These are phyloP conservation scores for Pecten maximus DNA, from an alignment of 2,888 invertebrate species.

Conservation along the genomic window DNA sequence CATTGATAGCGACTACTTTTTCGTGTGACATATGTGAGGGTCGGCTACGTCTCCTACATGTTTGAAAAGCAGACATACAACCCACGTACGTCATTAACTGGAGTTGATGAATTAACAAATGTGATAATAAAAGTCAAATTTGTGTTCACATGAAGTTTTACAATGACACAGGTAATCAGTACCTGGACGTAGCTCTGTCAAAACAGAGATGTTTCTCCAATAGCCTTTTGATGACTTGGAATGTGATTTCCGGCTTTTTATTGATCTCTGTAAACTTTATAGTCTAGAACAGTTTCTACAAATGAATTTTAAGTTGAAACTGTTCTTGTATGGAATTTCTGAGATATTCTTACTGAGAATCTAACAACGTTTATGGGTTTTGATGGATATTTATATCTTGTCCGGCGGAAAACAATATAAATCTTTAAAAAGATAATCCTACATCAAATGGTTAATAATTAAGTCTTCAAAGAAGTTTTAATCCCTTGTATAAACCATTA, in stretches of 20 bases:
- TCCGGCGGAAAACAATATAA: not conserved
- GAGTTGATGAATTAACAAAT: not conserved
- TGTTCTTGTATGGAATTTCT: not conserved
- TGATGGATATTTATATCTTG: not conserved
- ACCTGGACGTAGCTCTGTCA: not conserved
- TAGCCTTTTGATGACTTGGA: slow-evolving; percentile 9
- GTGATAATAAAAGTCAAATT: not conserved
- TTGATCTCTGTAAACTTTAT: not conserved
- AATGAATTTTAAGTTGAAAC: not conserved
- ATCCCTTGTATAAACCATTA: no score
- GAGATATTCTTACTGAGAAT: not conserved
- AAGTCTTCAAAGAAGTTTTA: not conserved
- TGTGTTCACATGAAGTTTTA: not conserved
- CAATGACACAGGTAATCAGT: not conserved
- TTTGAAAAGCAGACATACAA: not conserved
- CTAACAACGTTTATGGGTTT: not conserved
- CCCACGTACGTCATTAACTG: not conserved
- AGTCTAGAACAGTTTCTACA: not conserved
- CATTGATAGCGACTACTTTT: not conserved
- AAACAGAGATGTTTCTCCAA: slow-evolving; percentile 8
- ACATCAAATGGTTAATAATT: no score
- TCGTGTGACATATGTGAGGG: not conserved
- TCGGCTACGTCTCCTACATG: not conserved
- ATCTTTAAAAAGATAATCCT: no score
- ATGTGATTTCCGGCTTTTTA: not conserved